phyloP scores from a whole-genome alignment of 2,113 vertebrate genomes.

The Entelurus aequoreus region DNA sequence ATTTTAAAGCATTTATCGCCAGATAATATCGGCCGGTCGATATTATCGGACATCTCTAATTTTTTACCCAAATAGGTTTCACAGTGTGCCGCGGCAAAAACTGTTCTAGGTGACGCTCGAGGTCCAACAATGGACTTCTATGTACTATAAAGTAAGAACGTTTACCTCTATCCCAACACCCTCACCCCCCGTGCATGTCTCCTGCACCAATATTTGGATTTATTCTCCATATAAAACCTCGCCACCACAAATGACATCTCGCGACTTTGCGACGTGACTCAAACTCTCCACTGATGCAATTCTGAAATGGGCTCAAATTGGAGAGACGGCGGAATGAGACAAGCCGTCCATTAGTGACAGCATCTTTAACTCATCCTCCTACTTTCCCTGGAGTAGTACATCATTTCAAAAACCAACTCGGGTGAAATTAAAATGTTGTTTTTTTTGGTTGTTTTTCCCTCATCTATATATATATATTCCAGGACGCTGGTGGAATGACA shows the following conservation, averaged over 20 bases:
- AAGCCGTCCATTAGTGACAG: conserved; percentile 45
- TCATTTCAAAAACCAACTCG: conserved; percentile 31
- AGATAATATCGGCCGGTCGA: too few species aligned
- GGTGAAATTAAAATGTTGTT: conserved; percentile 54
- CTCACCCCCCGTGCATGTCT: too few species aligned
- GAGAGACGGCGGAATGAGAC: conserved; percentile 41
- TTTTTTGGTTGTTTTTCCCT: not conserved
- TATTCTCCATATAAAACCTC: not conserved
- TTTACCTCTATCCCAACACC: too few species aligned
- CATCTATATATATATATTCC: not conserved
- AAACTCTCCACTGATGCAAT: conserved; percentile 6
- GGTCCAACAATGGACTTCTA: too few species aligned
- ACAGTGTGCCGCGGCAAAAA: too few species aligned
- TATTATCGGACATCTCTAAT: too few species aligned
- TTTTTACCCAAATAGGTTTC: too few species aligned
- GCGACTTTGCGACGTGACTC: not conserved
- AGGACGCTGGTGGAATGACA: conserved; percentile 24
- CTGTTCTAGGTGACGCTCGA: too few species aligned
- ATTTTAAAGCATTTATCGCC: too few species aligned
- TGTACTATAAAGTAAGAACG: too few species aligned
- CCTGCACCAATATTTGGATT: too few species aligned
- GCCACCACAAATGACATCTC: conserved; percentile 9
- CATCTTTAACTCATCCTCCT: conserved; percentile 24
- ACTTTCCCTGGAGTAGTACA: conserved; percentile 43
- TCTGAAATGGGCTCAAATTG: conserved; percentile 48